Evolutionary conservation across 2,888 invertebrate genomes (phyloP).

Genomic region (Macaria notata): DNA sequence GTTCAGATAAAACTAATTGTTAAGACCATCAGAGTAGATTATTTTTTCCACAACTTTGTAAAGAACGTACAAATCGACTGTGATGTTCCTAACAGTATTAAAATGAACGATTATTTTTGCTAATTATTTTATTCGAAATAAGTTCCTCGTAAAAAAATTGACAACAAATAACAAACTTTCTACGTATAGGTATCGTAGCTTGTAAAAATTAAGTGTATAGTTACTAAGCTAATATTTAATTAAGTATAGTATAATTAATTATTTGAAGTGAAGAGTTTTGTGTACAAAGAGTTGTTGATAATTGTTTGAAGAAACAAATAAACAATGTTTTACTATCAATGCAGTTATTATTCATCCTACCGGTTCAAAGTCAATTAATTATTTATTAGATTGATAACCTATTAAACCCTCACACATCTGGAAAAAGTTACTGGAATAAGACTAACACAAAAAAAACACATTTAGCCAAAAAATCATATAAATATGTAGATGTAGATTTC

Average conservation of each 20-base stretch:
- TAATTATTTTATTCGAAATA: background rate
- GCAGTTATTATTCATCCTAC: slow-evolving; percentile 1
- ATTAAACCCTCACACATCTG: no score
- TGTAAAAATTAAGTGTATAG: no score
- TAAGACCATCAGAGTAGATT: slow-evolving; percentile 10
- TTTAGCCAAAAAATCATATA: no score
- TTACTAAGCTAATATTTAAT: background rate
- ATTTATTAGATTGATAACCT: no score
- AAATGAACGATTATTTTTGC: slow-evolving; percentile 21
- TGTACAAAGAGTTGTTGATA: slow-evolving; percentile 37
- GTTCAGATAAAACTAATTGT: no score
- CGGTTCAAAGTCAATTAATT: background rate
- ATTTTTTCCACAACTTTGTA: background rate
- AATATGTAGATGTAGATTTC: no score
- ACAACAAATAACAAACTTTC: no score
- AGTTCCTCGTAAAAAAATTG: no score
- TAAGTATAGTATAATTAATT: slow-evolving; percentile 19
- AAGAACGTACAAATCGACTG: slow-evolving; percentile 53
- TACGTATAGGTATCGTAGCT: no score
- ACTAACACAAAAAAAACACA: no score
- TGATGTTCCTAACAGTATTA: slow-evolving; percentile 73
- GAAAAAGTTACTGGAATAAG: no score
- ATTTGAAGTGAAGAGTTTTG: slow-evolving; percentile 58
- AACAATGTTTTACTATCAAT: slow-evolving; percentile 28
- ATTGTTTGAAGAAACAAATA: slow-evolving; percentile 41